phyloP scores from a whole-genome alignment of 2,113 vertebrate genomes.

The Pachyramphus minor region DNA sequence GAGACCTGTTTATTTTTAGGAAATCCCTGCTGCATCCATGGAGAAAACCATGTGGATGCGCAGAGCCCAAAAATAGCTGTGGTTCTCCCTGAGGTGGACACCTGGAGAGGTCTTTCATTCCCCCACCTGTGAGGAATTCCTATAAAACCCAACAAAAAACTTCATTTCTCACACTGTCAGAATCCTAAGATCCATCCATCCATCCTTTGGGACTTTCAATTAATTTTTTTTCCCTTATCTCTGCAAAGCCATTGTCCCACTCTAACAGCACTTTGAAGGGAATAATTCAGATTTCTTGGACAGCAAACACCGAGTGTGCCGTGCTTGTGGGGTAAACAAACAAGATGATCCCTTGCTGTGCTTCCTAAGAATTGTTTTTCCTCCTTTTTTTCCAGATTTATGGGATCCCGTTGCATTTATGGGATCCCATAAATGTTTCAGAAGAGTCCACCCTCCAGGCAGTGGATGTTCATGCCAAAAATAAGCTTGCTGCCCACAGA shows the following conservation, averaged over 20 bases:
- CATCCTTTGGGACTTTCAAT: neutral
- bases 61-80: neutral
- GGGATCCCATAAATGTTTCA: neutral
- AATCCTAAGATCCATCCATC: neutral
- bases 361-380: neutral
- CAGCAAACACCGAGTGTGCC: fast-evolving
- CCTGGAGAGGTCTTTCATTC: neutral
- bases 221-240: neutral
- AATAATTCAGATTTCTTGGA: neutral
- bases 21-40: neutral
- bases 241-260: neutral
- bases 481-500: neutral
- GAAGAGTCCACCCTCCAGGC: neutral
- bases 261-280: neutral
- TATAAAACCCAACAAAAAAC: neutral
- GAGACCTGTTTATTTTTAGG: neutral
- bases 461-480: neutral
- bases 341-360: neutral
- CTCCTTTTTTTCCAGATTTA: neutral
- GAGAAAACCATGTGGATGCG: neutral
- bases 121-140: neutral
- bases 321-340: neutral
- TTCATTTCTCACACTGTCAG: neutral
- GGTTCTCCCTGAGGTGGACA: fast-evolving
- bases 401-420: neutral